Evolutionary conservation across 2,888 invertebrate genomes (phyloP), one percentile per base, ranked within the genome.

Genomic region (Amphipoea lucens): DNA sequence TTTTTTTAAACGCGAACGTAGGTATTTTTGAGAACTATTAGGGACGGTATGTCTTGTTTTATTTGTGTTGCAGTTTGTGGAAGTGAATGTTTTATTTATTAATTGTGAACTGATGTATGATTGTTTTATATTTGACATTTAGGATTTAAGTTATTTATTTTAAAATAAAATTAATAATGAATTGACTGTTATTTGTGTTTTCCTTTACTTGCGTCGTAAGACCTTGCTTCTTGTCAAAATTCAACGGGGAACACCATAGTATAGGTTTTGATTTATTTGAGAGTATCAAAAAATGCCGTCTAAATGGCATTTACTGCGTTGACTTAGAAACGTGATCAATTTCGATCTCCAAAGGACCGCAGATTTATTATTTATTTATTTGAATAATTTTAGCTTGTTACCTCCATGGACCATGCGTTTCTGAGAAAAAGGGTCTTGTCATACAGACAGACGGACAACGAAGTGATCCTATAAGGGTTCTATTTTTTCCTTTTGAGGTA

Each of bases 1-100:
- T 88, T 86, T 88, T 86, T 88, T 76, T 84, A 76, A 86, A 86
- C 69, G 66, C 78, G 88, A 86, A 88, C 81, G 82, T 63, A 29
- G 29, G 29, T 29, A 40, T 57, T 17, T 17, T 11, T 17, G n/a
- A 42, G n/a, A 71, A 17, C 60, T 54, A 4, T 40, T 29, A 29
- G 29, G 29, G 29, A 36, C 2, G 2, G 0, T 68, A 68, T n/a
- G 23, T 57, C n/a, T 17, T 36, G 5, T 40, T 57, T 70, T n/a
- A n/a, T 7, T 6, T 66, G 14, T 45, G 36, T 63, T 29, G 65
- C 29, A 68, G 40, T 57, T 80, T 60, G 57, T 65, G 69, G 65
- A 82, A 45, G 40, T 80, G 81, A 74, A 63, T 65, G 69, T 11
- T 80, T 48, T 48, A 85, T 80, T 85, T 62, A 80, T 85, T 74